Conservation (phyloP, 2,888 invertebrate genomes). For the Lasioglossum zephyrum region DNA sequence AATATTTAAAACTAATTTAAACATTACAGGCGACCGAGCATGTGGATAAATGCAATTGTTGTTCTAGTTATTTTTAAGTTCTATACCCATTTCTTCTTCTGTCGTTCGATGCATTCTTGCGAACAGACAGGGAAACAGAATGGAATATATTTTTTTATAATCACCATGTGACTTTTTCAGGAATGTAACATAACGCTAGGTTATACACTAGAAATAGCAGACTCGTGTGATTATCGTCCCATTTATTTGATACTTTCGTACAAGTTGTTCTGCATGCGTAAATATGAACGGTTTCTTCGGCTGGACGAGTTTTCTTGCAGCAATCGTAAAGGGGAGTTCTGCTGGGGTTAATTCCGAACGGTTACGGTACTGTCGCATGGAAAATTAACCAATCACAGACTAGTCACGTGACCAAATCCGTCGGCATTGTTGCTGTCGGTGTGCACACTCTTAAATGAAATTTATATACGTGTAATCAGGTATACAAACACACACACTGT, state of each 20-base stretch:
- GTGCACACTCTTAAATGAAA: neutral
- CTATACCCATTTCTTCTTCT: neutral
- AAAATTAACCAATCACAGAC: neutral
- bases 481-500: neutral
- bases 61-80: neutral
- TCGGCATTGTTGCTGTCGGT: neutral
- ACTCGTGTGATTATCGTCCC: neutral
- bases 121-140: neutral
- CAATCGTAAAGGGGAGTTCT: neutral
- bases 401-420: neutral
- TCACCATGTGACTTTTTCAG: neutral
- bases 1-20: constrained; percentile 20
- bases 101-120: neutral
- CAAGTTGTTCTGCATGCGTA: neutral
- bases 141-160: neutral
- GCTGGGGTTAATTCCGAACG: neutral
- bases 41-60: neutral
- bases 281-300: neutral
- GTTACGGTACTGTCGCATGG: neutral
- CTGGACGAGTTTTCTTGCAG: neutral
- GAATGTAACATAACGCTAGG: constrained; percentile 1
- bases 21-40: neutral
- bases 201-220: neutral
- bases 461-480: neutral
- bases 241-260: neutral